Conservation (phyloP, 2,113 vertebrate genomes). For the Eurypyga helias region DNA sequence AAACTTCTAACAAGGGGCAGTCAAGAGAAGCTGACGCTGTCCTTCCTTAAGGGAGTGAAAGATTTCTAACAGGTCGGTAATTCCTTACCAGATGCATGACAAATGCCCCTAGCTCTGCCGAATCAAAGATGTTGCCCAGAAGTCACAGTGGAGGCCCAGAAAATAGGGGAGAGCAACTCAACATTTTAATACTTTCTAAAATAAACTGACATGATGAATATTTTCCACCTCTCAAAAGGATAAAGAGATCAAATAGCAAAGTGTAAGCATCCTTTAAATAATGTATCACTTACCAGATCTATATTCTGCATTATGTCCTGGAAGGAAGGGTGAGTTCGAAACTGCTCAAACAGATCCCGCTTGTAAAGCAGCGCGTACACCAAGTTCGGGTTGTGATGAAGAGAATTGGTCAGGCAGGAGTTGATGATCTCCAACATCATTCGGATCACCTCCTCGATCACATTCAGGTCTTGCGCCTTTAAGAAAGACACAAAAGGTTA, state of each 20-base stretch:
- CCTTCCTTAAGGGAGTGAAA: neutral
- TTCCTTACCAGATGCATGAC: neutral
- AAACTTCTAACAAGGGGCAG: neutral
- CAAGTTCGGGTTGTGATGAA: slow-evolving; percentile 97
- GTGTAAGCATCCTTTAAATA: neutral
- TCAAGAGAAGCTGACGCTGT: neutral
- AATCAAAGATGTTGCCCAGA: neutral
- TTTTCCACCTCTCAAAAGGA: neutral
- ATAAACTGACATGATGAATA: neutral
- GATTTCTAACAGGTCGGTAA: neutral
- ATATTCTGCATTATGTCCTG: slow-evolving; percentile 99
- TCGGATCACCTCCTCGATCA: slow-evolving; percentile 98
- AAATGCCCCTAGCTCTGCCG: neutral
- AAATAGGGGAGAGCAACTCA: neutral
- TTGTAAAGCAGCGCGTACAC: slow-evolving; percentile 97
- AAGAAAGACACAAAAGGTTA: slow-evolving; percentile 32
- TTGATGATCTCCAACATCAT: slow-evolving; percentile 99
- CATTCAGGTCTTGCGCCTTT: slow-evolving; percentile 95
- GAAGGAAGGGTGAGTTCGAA: slow-evolving; percentile 94
- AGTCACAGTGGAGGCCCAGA: neutral
- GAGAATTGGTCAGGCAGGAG: slow-evolving; percentile 93
- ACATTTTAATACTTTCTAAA: neutral
- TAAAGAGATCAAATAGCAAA: neutral
- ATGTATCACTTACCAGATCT: slow-evolving; percentile 84
- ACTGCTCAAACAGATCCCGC: slow-evolving; percentile 97